Evolutionary conservation across 2,113 vertebrate species (phyloP).

Genomic region (Hippocampus zosterae): DNA sequence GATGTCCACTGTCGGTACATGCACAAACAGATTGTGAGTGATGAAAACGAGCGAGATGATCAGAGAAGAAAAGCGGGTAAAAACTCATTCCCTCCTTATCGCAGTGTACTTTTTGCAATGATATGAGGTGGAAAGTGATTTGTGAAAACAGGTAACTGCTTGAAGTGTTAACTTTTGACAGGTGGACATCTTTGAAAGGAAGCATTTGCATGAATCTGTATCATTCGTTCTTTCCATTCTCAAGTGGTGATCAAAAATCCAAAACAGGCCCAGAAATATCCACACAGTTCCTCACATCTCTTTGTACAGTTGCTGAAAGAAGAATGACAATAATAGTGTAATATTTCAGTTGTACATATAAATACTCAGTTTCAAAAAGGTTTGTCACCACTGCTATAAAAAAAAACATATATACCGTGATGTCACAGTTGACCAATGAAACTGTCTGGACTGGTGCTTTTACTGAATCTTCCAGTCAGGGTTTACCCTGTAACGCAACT

Average conservation of each 20-base stretch:
- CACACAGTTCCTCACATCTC: no score
- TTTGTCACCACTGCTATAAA: no score
- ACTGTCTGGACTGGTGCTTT: no score
- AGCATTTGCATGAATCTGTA: not conserved
- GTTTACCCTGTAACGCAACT: no score
- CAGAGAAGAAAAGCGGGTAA: conserved; percentile 31
- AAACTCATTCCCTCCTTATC: not conserved
- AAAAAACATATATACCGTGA: no score
- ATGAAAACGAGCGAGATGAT: conserved; percentile 43
- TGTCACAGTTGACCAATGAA: no score
- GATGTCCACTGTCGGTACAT: conserved; percentile 49
- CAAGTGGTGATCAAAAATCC: not conserved
- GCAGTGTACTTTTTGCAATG: not conserved
- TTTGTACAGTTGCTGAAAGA: no score
- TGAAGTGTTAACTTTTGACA: not conserved
- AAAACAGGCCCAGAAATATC: not conserved
- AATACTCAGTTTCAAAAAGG: no score
- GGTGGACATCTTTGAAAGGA: not conserved
- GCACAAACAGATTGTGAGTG: conserved; percentile 61
- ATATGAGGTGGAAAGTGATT: conserved; percentile 21
- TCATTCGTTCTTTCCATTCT: not conserved
- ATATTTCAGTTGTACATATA: not conserved
- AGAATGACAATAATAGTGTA: not conserved
- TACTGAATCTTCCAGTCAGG: no score
- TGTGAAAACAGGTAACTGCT: conserved; percentile 12